phyloP scores from a whole-genome alignment of 2,797 vertebrate genomes.

The Poeciliopsis turneri region DNA sequence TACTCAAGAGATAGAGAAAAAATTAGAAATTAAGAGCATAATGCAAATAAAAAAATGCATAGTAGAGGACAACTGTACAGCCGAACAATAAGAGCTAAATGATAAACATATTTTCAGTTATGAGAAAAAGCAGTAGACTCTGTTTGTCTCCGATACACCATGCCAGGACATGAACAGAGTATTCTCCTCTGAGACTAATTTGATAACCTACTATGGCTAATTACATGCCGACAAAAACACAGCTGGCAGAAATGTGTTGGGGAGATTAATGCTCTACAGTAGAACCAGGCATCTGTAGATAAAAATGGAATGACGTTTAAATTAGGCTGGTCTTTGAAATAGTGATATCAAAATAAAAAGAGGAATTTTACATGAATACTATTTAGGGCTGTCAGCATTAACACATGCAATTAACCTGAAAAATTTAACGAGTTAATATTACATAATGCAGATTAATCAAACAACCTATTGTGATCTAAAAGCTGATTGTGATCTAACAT shows the following conservation, averaged over 20 bases:
- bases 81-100: slow-evolving; percentile 15
- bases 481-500: too few relatives aligned
- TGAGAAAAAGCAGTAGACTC: slow-evolving; percentile 4
- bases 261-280: slow-evolving; percentile 38
- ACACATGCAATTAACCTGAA: not conserved
- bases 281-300: slow-evolving; percentile 25
- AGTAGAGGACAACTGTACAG: slow-evolving; percentile 5
- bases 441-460: too few relatives aligned
- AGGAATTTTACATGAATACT: slow-evolving; percentile 45
- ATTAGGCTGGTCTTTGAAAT: slow-evolving; percentile 19
- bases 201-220: slow-evolving; percentile 58
- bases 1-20: not conserved
- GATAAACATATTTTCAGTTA: slow-evolving; percentile 12
- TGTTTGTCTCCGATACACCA: slow-evolving; percentile 29
- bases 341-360: not conserved
- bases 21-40: not conserved
- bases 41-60: not conserved
- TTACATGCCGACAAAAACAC: slow-evolving; percentile 64
- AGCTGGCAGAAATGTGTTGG: slow-evolving; percentile 59
- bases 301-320: slow-evolving; percentile 33
- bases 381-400: not conserved
- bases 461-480: too few relatives aligned
- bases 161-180: slow-evolving; percentile 31
- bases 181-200: slow-evolving; percentile 63
- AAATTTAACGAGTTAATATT: too few relatives aligned